Conservation (phyloP, 92 coral and sea anemone species). For the Plumapathes pennacea region DNA sequence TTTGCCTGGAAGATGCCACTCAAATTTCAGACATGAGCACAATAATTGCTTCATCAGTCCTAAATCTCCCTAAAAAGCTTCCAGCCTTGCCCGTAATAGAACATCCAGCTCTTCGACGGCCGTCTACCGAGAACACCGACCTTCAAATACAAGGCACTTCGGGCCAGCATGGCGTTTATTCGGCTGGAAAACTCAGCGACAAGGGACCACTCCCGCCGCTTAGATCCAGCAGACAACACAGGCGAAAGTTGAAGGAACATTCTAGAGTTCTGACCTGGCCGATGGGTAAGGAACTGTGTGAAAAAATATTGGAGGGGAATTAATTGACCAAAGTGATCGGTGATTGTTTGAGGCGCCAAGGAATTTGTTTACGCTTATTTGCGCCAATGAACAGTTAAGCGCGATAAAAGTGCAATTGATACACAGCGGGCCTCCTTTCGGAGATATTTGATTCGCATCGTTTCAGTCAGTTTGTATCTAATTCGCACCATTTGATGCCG, state of each 20-base stretch:
- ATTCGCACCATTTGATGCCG: no score
- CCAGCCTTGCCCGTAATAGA: slow-evolving; percentile 67
- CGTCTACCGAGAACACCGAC: slow-evolving; percentile 47
- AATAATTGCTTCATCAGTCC: slow-evolving; percentile 12
- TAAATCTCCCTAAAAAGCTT: slow-evolving; percentile 22
- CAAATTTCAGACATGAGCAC: slow-evolving; percentile 12
- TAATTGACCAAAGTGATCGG: no score
- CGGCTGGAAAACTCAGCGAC: slow-evolving; percentile 2
- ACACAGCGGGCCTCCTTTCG: no score
- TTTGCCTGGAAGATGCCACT: no score
- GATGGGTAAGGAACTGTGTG: slow-evolving; percentile 27
- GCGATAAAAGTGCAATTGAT: no score
- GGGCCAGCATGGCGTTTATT: no score
- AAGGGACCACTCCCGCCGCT: slow-evolving; percentile 38
- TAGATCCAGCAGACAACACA: slow-evolving; percentile 15
- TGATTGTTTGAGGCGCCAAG: no score
- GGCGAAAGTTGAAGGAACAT: slow-evolving; percentile 14
- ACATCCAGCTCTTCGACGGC: slow-evolving; percentile 54
- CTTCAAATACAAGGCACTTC: slow-evolving; percentile 69
- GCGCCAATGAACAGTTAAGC: no score
- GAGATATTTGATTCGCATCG: no score
- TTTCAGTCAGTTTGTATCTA: no score
- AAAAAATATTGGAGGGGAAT: background rate
- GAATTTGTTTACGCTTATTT: no score
- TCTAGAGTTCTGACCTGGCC: slow-evolving; percentile 72